Evolutionary conservation across 2,888 invertebrate species (phyloP).

Genomic region (Cepaea hortensis): DNA sequence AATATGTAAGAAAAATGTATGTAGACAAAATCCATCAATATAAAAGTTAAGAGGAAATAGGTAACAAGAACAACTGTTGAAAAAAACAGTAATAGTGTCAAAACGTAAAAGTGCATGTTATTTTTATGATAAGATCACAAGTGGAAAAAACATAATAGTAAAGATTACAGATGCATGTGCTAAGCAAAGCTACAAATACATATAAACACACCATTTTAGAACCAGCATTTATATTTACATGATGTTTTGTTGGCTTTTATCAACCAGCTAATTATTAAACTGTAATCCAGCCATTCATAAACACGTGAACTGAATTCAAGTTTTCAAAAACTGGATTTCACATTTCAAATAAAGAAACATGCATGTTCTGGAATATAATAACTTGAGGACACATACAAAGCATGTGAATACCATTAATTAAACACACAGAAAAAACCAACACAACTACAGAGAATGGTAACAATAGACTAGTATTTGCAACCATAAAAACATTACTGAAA

Average conservation of each 20-base stretch:
- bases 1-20: not conserved
- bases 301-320: not conserved
- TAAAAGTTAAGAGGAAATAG: not conserved
- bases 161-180: not conserved
- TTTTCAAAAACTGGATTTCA: too few species aligned
- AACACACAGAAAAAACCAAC: too few species aligned
- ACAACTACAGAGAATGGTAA: too few species aligned
- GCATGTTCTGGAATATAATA: too few species aligned
- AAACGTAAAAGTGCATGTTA: not conserved
- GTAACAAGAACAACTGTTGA: not conserved
- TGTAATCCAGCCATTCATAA: not conserved
- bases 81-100: not conserved
- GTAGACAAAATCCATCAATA: not conserved
- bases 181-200: not conserved
- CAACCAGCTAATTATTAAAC: too few species aligned
- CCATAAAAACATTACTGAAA: too few species aligned
- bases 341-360: too few species aligned
- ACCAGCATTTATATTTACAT: not conserved
- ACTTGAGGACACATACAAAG: too few species aligned
- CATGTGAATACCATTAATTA: too few species aligned
- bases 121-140: constrained; percentile 1
- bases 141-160: not conserved
- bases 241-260: not conserved
- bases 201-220: not conserved
- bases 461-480: too few species aligned